Percentiles rank a stretch among this genome's conserved stretches.
Evolutionary conservation across 2,797 vertebrate species (phyloP).

Genomic region (Crenichthys baileyi): DNA sequence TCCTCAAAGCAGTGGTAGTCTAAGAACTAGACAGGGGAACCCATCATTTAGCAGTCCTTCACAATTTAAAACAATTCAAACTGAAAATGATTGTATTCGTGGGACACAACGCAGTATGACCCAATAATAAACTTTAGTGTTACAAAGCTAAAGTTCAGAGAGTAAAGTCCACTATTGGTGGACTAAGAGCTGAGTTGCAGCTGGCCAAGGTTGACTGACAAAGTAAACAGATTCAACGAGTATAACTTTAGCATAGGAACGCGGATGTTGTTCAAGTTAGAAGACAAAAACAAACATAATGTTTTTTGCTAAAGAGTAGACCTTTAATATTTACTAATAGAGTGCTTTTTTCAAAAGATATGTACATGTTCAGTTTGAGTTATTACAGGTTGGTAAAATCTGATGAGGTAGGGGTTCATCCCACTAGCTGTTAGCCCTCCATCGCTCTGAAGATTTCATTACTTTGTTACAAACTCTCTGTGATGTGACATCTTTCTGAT

Average conservation of each 20-base stretch:
- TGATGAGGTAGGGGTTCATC: neutral
- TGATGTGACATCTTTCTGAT: neutral
- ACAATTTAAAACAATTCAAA: neutral
- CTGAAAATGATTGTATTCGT: neutral
- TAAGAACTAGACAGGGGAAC: neutral
- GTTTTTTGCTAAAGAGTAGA: neutral
- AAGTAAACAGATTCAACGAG: neutral
- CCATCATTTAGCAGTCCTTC: neutral
- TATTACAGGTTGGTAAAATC: neutral
- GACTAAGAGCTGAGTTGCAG: neutral
- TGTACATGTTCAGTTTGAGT: neutral
- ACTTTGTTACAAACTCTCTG: neutral
- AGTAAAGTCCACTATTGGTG: neutral
- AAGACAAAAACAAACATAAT: neutral
- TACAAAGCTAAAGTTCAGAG: neutral
- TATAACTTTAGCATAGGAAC: neutral
- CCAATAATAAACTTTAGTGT: neutral
- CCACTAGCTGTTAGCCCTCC: neutral
- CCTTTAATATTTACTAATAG: neutral
- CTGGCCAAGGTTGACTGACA: neutral
- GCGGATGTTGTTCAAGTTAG: neutral
- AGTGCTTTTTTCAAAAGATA: neutral
- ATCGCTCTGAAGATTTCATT: neutral
- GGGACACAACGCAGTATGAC: neutral
- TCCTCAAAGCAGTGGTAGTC: neutral